Percentiles rank a stretch among this genome's conserved stretches.
These are phyloP conservation scores for Bellardia pandia DNA, from an alignment of 2,888 invertebrate species.

Conservation along the genomic window DNA sequence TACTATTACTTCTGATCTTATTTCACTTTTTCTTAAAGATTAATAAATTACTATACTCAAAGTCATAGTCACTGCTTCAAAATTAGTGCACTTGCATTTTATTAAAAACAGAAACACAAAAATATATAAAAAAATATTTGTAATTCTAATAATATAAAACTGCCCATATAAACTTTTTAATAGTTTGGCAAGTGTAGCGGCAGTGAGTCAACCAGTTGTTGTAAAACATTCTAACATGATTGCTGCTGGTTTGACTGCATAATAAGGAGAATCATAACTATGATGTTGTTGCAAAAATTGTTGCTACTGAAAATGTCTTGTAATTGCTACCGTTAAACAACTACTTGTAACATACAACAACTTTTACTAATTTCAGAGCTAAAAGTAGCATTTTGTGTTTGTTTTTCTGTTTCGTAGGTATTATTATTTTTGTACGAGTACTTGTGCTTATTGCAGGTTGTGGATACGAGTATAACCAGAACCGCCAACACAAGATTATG, in stretches of 20 bases:
- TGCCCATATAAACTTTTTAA: neutral
- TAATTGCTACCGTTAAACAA: constrained; percentile 52
- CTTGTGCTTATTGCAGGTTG: constrained; percentile 85
- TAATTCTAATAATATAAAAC: too few species aligned
- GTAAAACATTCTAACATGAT: neutral
- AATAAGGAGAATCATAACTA: constrained; percentile 30
- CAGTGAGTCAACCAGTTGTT: neutral
- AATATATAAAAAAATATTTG: too few species aligned
- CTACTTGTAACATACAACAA: constrained; percentile 56
- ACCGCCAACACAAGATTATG: constrained; percentile 91
- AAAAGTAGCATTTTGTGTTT: constrained; percentile 8
- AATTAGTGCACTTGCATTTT: too few species aligned
- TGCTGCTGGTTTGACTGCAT: constrained; percentile 2
- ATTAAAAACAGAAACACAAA: too few species aligned
- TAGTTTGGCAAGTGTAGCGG: neutral
- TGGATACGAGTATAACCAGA: constrained; percentile 90
- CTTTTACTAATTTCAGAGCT: constrained; percentile 35
- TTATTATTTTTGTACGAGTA: neutral
- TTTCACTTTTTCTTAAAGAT: too few species aligned
- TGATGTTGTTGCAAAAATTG: neutral
- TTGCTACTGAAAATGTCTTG: constrained; percentile 45
- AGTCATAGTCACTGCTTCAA: too few species aligned
- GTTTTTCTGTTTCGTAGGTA: constrained; percentile 31
- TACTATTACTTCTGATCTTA: too few species aligned
- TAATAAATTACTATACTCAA: too few species aligned